These are phyloP conservation scores for Catamblyrhynchus diadema DNA, from an alignment of 2,797 vertebrate species.

Conservation along the genomic window DNA sequence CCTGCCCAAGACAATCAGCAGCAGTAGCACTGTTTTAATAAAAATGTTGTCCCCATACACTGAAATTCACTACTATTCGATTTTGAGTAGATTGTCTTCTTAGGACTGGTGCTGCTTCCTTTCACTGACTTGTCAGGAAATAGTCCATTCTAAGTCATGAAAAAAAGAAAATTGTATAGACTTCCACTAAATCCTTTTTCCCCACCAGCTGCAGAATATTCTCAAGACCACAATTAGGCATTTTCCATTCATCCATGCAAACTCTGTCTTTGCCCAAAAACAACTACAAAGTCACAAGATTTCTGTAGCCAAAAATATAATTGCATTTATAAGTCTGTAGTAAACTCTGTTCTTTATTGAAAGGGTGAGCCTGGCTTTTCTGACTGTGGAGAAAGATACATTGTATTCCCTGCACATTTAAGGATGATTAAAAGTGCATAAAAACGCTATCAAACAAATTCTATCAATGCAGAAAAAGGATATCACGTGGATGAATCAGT, in stretches of 20 bases:
- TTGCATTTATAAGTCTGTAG: slow-evolving; percentile 42
- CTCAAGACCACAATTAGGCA: neutral
- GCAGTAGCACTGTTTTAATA: neutral
- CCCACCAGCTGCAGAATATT: neutral
- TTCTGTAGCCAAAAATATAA: slow-evolving; percentile 58
- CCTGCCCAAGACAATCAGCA: neutral
- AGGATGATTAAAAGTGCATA: neutral
- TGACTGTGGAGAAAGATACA: neutral
- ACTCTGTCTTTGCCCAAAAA: slow-evolving; percentile 18
- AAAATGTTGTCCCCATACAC: rapidly evolving
- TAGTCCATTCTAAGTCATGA: neutral
- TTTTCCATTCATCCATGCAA: slow-evolving; percentile 7
- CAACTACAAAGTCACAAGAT: slow-evolving; percentile 52
- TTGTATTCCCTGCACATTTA: slow-evolving; percentile 11
- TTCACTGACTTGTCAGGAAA: neutral
- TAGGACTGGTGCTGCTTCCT: neutral
- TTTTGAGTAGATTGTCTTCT: neutral
- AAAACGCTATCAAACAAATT: slow-evolving; percentile 43
- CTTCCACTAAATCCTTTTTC: neutral
- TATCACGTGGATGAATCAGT: slow-evolving; percentile 32
- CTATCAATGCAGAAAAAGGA: slow-evolving; percentile 31
- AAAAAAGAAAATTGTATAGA: neutral
- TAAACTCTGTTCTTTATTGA: slow-evolving; percentile 55
- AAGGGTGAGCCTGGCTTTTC: slow-evolving; percentile 31
- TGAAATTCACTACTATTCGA: neutral